Conservation (phyloP, 2,113 vertebrate species). For the Larimichthys crocea region DNA sequence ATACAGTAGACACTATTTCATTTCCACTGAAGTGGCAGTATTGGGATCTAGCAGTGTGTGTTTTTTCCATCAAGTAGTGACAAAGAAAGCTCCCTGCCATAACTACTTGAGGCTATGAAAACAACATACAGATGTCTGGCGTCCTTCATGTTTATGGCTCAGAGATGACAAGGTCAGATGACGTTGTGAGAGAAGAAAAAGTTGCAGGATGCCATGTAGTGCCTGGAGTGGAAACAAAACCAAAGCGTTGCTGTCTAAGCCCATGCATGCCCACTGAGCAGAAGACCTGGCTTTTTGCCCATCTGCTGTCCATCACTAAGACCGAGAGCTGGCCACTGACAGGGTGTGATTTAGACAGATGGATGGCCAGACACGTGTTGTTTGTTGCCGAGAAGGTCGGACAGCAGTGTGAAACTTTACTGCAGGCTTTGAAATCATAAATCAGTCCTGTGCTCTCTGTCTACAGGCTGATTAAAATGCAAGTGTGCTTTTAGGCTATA, state of each 20-base stretch:
- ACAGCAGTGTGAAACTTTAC: constrained; percentile 61
- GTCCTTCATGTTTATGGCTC: constrained; percentile 74
- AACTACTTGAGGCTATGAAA: constrained; percentile 65
- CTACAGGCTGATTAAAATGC: constrained; percentile 51
- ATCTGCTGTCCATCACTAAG: constrained; percentile 72
- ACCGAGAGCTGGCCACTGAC: constrained; percentile 62
- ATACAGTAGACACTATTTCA: constrained; percentile 60
- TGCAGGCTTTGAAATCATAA: constrained; percentile 60
- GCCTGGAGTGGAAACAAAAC: constrained; percentile 61
- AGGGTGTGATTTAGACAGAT: constrained; percentile 80
- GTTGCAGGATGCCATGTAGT: constrained; percentile 62
- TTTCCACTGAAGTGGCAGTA: constrained; percentile 48
- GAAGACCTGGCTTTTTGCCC: constrained; percentile 61
- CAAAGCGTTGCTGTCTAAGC: constrained; percentile 61
- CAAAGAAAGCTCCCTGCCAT: constrained; percentile 34
- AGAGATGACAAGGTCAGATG: constrained; percentile 74
- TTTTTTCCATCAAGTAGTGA: constrained; percentile 49
- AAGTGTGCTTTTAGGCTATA: constrained; percentile 31
- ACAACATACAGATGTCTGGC: constrained; percentile 53
- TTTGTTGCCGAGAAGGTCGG: constrained; percentile 76
- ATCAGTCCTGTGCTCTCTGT: constrained; percentile 16
- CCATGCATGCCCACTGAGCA: constrained; percentile 55
- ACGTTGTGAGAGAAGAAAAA: constrained; percentile 44
- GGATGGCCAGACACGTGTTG: constrained; percentile 73
- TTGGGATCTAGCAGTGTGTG: constrained; percentile 29